These are phyloP conservation scores for Plumapathes pennacea DNA, from an alignment of 92 coral and sea anemone genomes.

Conservation along the genomic window DNA sequence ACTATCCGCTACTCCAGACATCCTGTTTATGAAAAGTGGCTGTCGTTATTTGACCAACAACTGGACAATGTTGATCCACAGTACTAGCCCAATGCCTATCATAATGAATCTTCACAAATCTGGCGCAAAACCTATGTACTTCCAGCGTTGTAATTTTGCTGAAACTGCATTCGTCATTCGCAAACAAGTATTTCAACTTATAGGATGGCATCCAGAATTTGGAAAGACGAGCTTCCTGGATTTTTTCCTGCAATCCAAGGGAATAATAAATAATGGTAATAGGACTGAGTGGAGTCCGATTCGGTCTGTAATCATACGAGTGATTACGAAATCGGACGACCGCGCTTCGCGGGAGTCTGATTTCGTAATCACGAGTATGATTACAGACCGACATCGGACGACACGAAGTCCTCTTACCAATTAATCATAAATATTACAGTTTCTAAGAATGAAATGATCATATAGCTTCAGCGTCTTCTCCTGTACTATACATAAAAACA, in stretches of 20 bases:
- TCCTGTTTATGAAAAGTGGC: neutral
- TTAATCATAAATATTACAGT: no score
- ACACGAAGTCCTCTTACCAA: no score
- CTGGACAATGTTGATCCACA: constrained; percentile 40
- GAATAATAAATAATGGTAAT: constrained; percentile 6
- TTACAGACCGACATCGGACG: no score
- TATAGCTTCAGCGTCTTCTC: no score
- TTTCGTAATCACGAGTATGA: no score
- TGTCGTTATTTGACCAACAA: constrained; percentile 32
- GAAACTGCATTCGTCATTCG: constrained; percentile 45
- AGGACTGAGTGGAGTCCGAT: constrained; percentile 6
- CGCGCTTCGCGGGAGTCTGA: no score
- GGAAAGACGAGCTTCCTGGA: constrained; percentile 42
- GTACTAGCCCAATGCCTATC: constrained; percentile 7
- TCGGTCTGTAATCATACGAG: no score
- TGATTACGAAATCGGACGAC: no score
- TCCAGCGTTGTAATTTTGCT: constrained; percentile 34
- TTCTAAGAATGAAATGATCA: no score
- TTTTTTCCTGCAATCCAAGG: constrained; percentile 31
- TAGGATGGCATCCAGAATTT: constrained; percentile 14
- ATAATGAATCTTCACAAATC: no score
- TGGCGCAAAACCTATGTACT: neutral
- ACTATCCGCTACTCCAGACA: neutral
- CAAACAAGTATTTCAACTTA: constrained; percentile 13
- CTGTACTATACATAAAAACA: no score